phyloP scores from a whole-genome alignment of 1,140 invertebrate genomes.

The Procambarus virginalis region DNA sequence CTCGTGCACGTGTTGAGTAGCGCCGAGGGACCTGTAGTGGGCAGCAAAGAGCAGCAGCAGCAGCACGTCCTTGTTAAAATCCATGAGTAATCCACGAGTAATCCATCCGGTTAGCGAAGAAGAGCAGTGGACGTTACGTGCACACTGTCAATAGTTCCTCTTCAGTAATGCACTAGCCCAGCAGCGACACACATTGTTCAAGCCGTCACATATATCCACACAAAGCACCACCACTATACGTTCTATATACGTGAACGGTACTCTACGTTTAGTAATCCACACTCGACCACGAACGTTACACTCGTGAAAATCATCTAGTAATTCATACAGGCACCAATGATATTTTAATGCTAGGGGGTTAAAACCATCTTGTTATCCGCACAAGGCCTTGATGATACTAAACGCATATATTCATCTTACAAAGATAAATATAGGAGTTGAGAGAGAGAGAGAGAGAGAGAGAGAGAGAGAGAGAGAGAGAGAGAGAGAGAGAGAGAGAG shows the following conservation, averaged over 20 bases:
- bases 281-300: neutral
- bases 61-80: neutral
- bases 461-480: neutral
- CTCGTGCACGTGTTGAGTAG: neutral
- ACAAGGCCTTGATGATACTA: neutral
- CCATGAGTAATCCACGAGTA: neutral
- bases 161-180: no score
- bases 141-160: no score
- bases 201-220: no score
- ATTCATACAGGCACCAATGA: no score
- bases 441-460: neutral
- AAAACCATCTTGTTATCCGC: neutral
- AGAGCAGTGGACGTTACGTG: no score
- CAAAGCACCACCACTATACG: no score
- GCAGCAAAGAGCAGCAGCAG: neutral
- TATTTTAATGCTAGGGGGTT: no score
- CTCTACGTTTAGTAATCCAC: neutral
- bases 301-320: no score
- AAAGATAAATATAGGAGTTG: neutral
- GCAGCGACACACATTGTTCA: no score
- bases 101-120: neutral
- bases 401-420: neutral
- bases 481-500: neutral
- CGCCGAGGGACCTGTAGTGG: neutral
- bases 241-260: no score